These are phyloP conservation scores for Beroe forskalii DNA, from an alignment of 37 sponge, comb jelly and placozoan genomes.

Conservation along the genomic window DNA sequence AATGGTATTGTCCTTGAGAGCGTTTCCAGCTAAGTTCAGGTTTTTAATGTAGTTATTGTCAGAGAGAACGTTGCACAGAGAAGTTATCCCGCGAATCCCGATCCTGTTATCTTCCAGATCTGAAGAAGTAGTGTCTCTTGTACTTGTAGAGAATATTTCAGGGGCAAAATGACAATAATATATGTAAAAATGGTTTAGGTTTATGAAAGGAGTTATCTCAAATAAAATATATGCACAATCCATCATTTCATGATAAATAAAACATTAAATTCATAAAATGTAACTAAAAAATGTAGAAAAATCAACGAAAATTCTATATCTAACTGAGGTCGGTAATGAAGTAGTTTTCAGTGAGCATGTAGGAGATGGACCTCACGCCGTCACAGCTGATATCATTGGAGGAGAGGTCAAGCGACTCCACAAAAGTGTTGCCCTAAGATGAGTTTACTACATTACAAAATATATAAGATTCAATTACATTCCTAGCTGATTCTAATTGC, in stretches of 20 bases:
- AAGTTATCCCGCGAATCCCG: not conserved
- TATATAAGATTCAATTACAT: no score
- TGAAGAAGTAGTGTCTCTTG: no score
- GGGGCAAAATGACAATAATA: no score
- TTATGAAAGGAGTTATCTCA: no score
- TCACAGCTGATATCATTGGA: conserved; percentile 44
- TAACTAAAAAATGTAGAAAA: no score
- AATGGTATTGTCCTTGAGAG: not conserved
- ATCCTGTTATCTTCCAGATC: conserved; percentile 55
- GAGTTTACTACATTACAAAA: not conserved
- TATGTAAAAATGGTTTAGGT: no score
- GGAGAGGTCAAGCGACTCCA: conserved; percentile 15
- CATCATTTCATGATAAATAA: no score
- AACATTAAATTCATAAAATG: no score
- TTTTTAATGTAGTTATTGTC: conserved; percentile 23
- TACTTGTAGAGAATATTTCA: no score
- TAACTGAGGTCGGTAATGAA: conserved; percentile 58
- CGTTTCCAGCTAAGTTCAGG: conserved; percentile 50
- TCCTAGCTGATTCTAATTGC: no score
- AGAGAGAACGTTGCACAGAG: conserved; percentile 39
- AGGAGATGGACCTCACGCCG: not conserved
- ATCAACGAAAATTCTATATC: not conserved
- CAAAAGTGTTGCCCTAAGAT: conserved; percentile 20
- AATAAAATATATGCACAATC: no score
- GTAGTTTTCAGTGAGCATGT: conserved; percentile 64